A percentile compares a stretch with the other conserved stretches of the same genome.
Evolutionary conservation across 2,888 invertebrate genomes (phyloP).

Genomic region (Auanema sp.): DNA sequence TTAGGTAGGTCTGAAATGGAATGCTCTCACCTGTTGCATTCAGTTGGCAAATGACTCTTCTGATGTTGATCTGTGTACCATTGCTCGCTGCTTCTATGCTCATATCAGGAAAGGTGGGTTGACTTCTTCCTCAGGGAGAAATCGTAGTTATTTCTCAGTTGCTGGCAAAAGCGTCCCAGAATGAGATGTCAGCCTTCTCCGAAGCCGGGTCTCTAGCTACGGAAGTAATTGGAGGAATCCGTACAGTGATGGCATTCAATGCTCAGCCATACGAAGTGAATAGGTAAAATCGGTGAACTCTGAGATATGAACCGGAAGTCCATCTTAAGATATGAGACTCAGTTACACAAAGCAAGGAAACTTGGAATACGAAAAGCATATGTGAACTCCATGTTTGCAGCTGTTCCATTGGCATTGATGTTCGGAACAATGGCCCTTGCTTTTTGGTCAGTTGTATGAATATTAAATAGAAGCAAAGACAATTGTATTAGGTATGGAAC

Average conservation of each 20-base stretch:
- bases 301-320: neutral
- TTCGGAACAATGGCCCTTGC: constrained; percentile 64
- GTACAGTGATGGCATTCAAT: constrained; percentile 61
- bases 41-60: constrained; percentile 57
- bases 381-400: constrained; percentile 43
- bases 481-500: constrained; percentile 44
- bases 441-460: constrained; percentile 50
- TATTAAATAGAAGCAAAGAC: constrained; percentile 1
- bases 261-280: constrained; percentile 58
- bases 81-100: constrained; percentile 63
- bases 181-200: constrained; percentile 65
- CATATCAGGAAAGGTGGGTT: constrained; percentile 64
- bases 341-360: constrained; percentile 61
- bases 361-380: constrained; percentile 63
- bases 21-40: constrained; percentile 3
- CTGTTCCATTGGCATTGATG: constrained; percentile 61
- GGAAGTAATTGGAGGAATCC: constrained; percentile 63
- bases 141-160: constrained; percentile 60
- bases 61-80: constrained; percentile 60
- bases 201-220: constrained; percentile 64
- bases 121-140: neutral
- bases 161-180: constrained; percentile 65
- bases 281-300: constrained; percentile 29
- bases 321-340: constrained; percentile 42
- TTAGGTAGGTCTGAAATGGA: constrained; percentile 24